A percentile compares a stretch with the other conserved stretches of the same genome.
Evolutionary conservation across 2,888 invertebrate genomes (phyloP).

Genomic region (Lacanobia wlatinum): DNA sequence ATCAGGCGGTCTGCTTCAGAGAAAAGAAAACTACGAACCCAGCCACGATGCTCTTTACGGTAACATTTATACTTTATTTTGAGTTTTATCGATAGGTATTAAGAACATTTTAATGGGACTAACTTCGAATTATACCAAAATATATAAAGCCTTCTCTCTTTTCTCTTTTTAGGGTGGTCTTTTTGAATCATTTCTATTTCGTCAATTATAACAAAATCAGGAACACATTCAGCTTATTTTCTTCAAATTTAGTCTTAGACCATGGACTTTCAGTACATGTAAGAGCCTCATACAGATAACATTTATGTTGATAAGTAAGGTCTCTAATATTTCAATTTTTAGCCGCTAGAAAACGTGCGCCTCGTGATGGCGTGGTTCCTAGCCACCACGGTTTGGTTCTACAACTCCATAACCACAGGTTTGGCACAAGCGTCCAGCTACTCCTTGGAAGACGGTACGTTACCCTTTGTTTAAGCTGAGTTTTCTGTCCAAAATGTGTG

Average conservation of each 20-base stretch:
- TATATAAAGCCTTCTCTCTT: no score
- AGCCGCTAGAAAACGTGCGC: conserved; percentile 92
- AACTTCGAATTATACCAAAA: not conserved
- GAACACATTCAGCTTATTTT: not conserved
- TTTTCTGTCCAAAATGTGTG: conserved; percentile 33
- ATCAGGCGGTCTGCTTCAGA: conserved; percentile 97
- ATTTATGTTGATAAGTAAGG: not conserved
- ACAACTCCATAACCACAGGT: conserved; percentile 88
- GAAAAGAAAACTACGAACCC: conserved; percentile 92
- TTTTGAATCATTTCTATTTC: no score
- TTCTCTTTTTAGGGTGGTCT: no score
- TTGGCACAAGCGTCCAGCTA: conserved; percentile 89
- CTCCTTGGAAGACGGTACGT: conserved; percentile 85
- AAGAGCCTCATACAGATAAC: not conserved
- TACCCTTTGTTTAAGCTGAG: conserved; percentile 5
- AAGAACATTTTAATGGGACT: not conserved
- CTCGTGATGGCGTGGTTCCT: conserved; percentile 91
- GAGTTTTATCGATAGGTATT: not conserved
- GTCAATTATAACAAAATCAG: not conserved
- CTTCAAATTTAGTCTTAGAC: not conserved
- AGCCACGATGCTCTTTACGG: conserved; percentile 91
- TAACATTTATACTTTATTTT: conserved; percentile 75
- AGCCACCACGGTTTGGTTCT: conserved; percentile 90
- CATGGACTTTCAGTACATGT: not conserved
- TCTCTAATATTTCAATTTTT: conserved; percentile 49